Evolutionary conservation across 2,888 invertebrate species (phyloP).

Genomic region (Glyphotaelius pellucidus): DNA sequence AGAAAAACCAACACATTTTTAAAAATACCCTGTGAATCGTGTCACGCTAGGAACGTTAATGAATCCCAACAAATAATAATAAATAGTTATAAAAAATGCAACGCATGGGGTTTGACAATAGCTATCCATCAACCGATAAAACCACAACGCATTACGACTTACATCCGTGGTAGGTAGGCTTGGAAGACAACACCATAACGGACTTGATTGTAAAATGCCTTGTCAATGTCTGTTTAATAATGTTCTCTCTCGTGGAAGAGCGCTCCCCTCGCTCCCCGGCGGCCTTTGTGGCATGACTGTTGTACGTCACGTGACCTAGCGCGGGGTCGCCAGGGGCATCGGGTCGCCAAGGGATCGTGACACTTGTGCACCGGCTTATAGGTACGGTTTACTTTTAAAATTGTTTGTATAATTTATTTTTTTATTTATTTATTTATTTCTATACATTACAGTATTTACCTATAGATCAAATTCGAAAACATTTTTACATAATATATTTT

Average conservation of each 20-base stretch:
- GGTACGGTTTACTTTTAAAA: neutral
- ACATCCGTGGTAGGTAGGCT: neutral
- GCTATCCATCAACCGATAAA: neutral
- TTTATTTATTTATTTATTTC: too few relatives aligned
- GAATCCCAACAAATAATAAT: too few relatives aligned
- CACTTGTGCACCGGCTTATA: constrained; percentile 22
- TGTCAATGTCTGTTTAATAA: constrained; percentile 45
- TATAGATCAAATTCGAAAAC: too few relatives aligned
- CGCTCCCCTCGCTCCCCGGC: constrained; percentile 27
- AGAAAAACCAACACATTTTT: too few relatives aligned
- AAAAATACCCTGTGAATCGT: too few relatives aligned
- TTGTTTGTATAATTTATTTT: neutral
- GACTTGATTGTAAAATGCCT: constrained; percentile 24
- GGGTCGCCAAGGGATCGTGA: constrained; percentile 34
- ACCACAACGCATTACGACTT: neutral
- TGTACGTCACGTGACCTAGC: constrained; percentile 10
- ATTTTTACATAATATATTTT: too few relatives aligned
- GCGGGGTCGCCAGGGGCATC: constrained; percentile 34
- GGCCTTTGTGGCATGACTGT: constrained; percentile 36
- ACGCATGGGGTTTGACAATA: neutral
- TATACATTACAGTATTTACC: too few relatives aligned
- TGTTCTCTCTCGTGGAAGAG: constrained; percentile 37
- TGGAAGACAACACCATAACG: constrained; percentile 27
- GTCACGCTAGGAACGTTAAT: too few relatives aligned
- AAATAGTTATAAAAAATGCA: neutral